Conservation (phyloP, 2,888 invertebrate genomes). For the Apamea epomidion region DNA sequence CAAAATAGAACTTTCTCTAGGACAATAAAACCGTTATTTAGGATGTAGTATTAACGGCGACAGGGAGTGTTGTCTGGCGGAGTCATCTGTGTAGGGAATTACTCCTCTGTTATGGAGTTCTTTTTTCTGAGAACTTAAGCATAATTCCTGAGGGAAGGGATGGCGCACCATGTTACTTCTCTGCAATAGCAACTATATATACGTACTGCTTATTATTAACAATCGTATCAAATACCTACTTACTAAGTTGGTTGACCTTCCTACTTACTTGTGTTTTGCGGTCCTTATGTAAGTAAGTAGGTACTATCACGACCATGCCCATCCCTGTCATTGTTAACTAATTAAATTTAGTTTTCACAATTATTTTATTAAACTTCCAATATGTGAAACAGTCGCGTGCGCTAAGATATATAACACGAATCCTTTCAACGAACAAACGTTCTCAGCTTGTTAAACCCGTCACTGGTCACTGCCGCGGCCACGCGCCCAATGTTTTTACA, state of each 20-base stretch:
- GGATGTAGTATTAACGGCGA: conserved; percentile 8
- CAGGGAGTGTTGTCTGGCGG: conserved; percentile 2
- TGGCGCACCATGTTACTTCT: background rate
- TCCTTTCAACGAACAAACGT: conserved; percentile 49
- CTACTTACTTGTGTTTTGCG: background rate
- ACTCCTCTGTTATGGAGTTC: background rate
- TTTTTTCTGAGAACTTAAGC: background rate
- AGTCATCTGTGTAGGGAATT: background rate
- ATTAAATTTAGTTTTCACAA: background rate
- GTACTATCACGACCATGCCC: background rate
- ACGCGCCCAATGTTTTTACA: conserved; percentile 63
- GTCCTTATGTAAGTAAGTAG: background rate
- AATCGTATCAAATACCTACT: background rate
- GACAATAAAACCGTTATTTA: conserved; percentile 52
- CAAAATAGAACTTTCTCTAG: conserved; percentile 57
- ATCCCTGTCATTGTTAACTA: background rate
- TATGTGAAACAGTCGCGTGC: conserved; percentile 48
- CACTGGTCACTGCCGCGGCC: conserved; percentile 27
- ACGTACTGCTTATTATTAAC: background rate
- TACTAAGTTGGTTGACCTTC: too few species aligned
- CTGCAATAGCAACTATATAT: too few species aligned
- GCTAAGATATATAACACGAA: conserved; percentile 58
- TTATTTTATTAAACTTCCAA: background rate
- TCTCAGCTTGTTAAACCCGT: conserved; percentile 29
- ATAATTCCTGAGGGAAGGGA: background rate